These are phyloP conservation scores for Pristiophorus japonicus DNA, from an alignment of 2,113 vertebrate genomes.

Conservation along the genomic window DNA sequence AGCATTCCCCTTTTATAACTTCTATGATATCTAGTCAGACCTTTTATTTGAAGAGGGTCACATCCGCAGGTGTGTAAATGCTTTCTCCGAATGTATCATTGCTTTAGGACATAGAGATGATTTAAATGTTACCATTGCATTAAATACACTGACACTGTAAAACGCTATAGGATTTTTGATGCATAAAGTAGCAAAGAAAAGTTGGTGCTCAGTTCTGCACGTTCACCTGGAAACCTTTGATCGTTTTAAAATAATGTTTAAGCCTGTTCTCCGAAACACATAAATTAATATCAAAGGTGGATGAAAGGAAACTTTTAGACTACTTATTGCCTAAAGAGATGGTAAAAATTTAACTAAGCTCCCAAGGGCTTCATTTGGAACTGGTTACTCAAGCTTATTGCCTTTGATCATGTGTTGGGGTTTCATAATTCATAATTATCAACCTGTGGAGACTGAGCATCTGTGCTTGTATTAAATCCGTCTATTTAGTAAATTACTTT, in stretches of 20 bases:
- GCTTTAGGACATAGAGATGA: background rate
- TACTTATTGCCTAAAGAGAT: slow-evolving; percentile 26
- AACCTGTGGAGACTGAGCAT: slow-evolving; percentile 23
- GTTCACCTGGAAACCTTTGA: slow-evolving; percentile 8
- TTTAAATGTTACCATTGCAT: background rate
- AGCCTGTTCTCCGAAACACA: slow-evolving; percentile 24
- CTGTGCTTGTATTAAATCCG: background rate
- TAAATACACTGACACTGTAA: background rate
- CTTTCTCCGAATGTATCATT: background rate
- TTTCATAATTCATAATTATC: slow-evolving; percentile 35
- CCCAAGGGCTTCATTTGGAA: slow-evolving; percentile 31
- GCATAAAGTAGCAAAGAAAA: background rate
- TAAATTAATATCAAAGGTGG: slow-evolving; percentile 35
- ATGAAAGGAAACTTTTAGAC: slow-evolving; percentile 28
- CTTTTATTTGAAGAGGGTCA: background rate
- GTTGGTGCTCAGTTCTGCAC: background rate
- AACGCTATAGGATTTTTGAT: background rate
- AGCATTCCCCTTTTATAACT: background rate
- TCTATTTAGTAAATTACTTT: background rate
- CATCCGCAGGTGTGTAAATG: background rate
- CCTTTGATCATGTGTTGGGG: slow-evolving; percentile 32
- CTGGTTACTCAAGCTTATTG: slow-evolving; percentile 35
- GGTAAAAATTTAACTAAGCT: slow-evolving; percentile 36
- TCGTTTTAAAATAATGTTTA: slow-evolving; percentile 27
- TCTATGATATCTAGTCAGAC: background rate